Conservation (phyloP, 1,140 invertebrate genomes). For the Drosophila athabasca region DNA sequence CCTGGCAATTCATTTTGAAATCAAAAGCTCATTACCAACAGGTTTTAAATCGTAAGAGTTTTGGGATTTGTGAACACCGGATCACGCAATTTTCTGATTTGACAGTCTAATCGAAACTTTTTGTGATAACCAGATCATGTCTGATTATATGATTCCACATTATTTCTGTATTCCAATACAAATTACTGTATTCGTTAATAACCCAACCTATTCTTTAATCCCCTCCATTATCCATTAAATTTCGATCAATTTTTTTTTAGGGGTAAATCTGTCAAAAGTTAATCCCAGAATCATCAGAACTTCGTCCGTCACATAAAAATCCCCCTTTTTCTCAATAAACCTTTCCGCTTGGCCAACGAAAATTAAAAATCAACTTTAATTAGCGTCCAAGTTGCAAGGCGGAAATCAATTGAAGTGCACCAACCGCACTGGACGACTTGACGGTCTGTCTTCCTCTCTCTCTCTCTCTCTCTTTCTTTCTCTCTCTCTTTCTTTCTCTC, state of each 20-base stretch:
- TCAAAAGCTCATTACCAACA: no score
- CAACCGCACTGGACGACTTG: conserved; percentile 31
- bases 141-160: no score
- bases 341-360: neutral
- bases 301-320: neutral
- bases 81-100: no score
- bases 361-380: conserved; percentile 64
- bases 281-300: neutral
- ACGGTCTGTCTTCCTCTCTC: conserved; percentile 24
- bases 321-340: neutral
- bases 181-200: no score
- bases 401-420: conserved; percentile 56
- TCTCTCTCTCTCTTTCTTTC: neutral
- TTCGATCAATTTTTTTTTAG: neutral
- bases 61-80: no score
- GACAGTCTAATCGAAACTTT: no score
- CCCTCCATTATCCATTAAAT: no score
- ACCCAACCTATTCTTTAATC: no score
- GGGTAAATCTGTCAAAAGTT: neutral
- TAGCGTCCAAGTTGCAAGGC: conserved; percentile 61
- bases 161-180: no score
- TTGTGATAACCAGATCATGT: no score
- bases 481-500: conserved; percentile 20
- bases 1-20: no score
- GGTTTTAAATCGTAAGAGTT: no score